These are phyloP conservation scores for Acrossocheilus wenchowensis DNA, from an alignment of 2,797 vertebrate species.

Conservation along the genomic window DNA sequence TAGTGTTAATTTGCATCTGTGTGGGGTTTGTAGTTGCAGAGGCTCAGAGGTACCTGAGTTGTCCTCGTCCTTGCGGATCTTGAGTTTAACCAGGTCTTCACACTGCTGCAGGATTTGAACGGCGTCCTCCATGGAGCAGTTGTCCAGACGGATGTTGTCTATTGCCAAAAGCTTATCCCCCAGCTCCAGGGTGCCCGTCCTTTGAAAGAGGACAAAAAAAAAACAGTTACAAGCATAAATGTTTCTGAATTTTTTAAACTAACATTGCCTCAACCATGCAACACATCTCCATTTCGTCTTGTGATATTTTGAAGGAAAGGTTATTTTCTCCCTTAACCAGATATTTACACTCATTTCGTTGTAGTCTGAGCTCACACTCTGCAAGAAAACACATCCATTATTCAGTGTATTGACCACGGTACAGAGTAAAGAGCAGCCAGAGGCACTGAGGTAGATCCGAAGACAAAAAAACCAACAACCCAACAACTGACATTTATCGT, in stretches of 20 bases:
- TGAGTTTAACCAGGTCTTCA: conserved; percentile 95
- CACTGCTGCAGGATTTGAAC: conserved; percentile 98
- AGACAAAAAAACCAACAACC: neutral
- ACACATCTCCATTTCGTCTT: conserved; percentile 3
- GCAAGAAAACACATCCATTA: conserved; percentile 45
- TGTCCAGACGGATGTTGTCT: conserved; percentile 96
- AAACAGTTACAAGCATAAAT: neutral
- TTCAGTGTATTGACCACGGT: conserved; percentile 38
- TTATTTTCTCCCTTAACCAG: conserved; percentile 19
- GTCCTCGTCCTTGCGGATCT: conserved; percentile 98
- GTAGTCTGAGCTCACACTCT: conserved; percentile 27
- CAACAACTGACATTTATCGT: conserved; percentile 15
- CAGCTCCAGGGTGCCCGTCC: conserved; percentile 93
- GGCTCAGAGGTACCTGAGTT: conserved; percentile 86
- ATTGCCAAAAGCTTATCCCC: conserved; percentile 97
- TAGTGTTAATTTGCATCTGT: neutral
- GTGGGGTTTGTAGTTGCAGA: conserved; percentile 33
- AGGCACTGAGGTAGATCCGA: neutral
- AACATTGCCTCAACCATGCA: neutral
- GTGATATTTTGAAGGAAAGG: conserved; percentile 6
- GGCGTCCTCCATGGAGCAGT: conserved; percentile 97
- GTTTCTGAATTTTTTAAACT: neutral
- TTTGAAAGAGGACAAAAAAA: conserved; percentile 58
- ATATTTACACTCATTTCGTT: conserved; percentile 30
- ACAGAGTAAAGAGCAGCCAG: conserved; percentile 27